phyloP scores from a whole-genome alignment of 2,797 vertebrate species.

The Lacerta agilis region DNA sequence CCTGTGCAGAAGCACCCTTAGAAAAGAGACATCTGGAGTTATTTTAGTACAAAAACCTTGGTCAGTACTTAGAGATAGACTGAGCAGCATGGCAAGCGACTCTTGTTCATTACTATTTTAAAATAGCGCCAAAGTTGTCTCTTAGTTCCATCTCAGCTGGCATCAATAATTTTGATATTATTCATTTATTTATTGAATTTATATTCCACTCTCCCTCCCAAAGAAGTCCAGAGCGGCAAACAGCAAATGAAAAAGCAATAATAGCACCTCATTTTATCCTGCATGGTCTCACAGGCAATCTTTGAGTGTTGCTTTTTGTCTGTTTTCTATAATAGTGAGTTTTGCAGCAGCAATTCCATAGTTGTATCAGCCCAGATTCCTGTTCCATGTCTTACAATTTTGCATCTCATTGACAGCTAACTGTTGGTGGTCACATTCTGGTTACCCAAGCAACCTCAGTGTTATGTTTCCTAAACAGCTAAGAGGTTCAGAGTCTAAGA shows the following conservation, averaged over 20 bases:
- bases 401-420: constrained; percentile 47
- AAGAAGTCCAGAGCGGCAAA: too few species aligned
- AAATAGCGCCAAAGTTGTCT: background rate
- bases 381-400: constrained; percentile 9
- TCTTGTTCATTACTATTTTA: background rate
- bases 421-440: constrained; percentile 43
- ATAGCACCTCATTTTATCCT: too few species aligned
- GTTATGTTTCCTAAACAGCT: constrained; percentile 71
- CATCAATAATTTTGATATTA: background rate
- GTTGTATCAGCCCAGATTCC: background rate
- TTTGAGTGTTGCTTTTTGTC: background rate
- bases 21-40: background rate
- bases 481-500: constrained; percentile 53
- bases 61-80: background rate
- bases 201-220: too few species aligned
- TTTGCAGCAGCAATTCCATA: background rate
- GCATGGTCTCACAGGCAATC: accelerated
- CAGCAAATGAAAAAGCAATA: too few species aligned
- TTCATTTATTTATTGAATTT: background rate
- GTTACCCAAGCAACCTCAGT: constrained; percentile 67
- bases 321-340: accelerated
- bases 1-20: background rate
- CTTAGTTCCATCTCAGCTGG: background rate
- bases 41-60: background rate
- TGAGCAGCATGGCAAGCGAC: background rate